Percentiles rank a stretch among this genome's conserved stretches.
Conservation (phyloP, 2,797 vertebrate genomes). For the Phalanger gymnotis region DNA sequence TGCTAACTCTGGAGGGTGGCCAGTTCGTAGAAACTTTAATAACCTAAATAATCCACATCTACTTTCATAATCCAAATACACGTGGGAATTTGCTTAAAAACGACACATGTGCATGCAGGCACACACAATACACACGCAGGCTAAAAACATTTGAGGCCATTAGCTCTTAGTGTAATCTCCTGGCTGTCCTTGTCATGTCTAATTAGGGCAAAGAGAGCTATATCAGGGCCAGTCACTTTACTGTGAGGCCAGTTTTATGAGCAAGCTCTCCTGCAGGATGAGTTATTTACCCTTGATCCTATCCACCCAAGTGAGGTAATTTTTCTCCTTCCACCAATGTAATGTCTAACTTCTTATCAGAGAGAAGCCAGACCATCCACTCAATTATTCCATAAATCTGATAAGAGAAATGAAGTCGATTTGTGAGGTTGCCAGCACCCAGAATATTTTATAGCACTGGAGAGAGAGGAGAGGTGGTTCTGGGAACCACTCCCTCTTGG, state of each 20-base stretch:
- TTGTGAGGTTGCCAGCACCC: neutral
- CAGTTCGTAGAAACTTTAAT: constrained; percentile 41
- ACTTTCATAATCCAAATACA: constrained; percentile 51
- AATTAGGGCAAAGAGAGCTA: constrained; percentile 53
- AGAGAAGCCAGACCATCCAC: constrained; percentile 44
- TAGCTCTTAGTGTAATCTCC: constrained; percentile 58
- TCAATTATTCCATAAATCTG: constrained; percentile 72
- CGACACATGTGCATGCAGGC: constrained; percentile 10
- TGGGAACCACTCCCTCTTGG: constrained; percentile 17
- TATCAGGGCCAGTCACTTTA: neutral
- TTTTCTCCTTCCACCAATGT: constrained; percentile 52
- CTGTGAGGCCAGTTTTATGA: neutral
- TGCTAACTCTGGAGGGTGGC: constrained; percentile 27
- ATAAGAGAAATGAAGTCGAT: neutral
- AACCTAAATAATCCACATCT: constrained; percentile 51
- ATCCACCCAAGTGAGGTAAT: constrained; percentile 29
- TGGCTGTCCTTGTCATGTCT: constrained; percentile 49
- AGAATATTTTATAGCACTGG: constrained; percentile 14
- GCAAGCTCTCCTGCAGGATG: constrained; percentile 35
- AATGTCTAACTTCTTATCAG: constrained; percentile 66
- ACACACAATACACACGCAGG: neutral
- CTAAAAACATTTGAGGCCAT: constrained; percentile 43
- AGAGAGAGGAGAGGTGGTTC: constrained; percentile 32
- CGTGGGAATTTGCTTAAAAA: constrained; percentile 50
- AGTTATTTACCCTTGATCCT: constrained; percentile 50